These are phyloP conservation scores for Cyphomyrus discorhynchus DNA, from an alignment of 2,113 vertebrate genomes.

Conservation along the genomic window DNA sequence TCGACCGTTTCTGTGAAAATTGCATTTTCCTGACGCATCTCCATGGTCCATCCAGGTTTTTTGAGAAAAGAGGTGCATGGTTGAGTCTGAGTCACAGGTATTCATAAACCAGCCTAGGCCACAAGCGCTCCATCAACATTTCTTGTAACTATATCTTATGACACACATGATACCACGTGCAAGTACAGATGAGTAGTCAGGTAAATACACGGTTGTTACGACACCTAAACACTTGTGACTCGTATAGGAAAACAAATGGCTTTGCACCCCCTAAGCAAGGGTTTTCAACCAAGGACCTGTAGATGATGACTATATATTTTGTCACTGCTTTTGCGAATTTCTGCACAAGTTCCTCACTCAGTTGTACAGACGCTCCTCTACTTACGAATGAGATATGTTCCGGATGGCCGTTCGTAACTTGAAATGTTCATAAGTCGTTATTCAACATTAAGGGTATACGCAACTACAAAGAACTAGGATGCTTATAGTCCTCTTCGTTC, in stretches of 20 bases:
- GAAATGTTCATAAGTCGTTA: no score
- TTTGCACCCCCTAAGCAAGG: not conserved
- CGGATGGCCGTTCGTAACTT: no score
- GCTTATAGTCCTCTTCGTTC: no score
- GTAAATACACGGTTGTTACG: not conserved
- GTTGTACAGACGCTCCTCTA: not conserved
- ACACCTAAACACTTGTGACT: not conserved
- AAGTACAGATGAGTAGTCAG: not conserved
- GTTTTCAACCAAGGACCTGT: not conserved
- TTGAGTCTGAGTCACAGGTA: not conserved
- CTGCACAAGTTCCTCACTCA: not conserved
- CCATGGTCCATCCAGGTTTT: not conserved
- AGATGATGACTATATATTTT: not conserved
- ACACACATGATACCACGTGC: not conserved
- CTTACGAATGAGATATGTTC: no score
- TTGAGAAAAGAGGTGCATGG: not conserved
- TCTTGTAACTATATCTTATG: not conserved
- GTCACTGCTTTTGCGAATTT: not conserved
- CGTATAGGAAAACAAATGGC: not conserved
- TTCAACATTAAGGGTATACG: no score
- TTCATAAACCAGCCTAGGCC: not conserved
- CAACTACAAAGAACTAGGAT: no score
- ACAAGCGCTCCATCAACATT: not conserved
- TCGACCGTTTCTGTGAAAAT: not conserved
- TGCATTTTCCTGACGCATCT: not conserved